Evolutionary conservation across 2,797 vertebrate species (phyloP), one percentile per base, ranked within the genome.

Genomic region (Scarus forsteni): DNA sequence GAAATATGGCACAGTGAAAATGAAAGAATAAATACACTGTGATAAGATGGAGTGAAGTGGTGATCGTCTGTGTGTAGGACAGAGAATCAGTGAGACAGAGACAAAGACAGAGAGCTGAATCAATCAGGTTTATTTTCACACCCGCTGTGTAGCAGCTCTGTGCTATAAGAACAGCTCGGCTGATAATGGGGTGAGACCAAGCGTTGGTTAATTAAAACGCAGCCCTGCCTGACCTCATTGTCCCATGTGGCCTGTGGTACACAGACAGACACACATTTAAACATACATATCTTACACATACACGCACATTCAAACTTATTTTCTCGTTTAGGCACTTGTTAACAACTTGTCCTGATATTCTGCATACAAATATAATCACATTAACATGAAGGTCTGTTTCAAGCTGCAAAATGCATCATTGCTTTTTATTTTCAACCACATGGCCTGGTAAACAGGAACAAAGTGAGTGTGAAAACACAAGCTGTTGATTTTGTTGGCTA

Each of bases 191-290:
- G 56, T 73, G 69, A 75, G 69, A 74, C 60, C 1, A 42, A 81
- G 56, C 8, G 8, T 38, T 60, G 42, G 58, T 87, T 87, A 83
- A 85, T 90, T 80, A 84, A 86, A 83, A 81, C 8, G 16, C 64
- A 44, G 73, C 39, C 45, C 40, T 66, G 19, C 46, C 66, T 80
- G 78, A 82, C 82, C 77, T 79, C 75, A 57, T 70, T 77, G 60
- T 70, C 50, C 53, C 46, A 45, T 64, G n/a, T 36, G 73, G 75
- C 38, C 15, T 56, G 16, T 43, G 36, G 36, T 15, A 53, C 3
- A 19, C 54, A 61, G 36, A 60, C 45, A 54, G 12, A 55, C 35
- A 56, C 9, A 49, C 68, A 66, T 2, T 43, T 14, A 46, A 12
- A 53, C 13, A 16, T 9, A 46, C 11, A 10, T 40, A 16, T 45